Evolutionary conservation across 2,113 vertebrate species (phyloP), one percentile per base, ranked within the genome.

Genomic region (Paradoxurus hermaphroditus): DNA sequence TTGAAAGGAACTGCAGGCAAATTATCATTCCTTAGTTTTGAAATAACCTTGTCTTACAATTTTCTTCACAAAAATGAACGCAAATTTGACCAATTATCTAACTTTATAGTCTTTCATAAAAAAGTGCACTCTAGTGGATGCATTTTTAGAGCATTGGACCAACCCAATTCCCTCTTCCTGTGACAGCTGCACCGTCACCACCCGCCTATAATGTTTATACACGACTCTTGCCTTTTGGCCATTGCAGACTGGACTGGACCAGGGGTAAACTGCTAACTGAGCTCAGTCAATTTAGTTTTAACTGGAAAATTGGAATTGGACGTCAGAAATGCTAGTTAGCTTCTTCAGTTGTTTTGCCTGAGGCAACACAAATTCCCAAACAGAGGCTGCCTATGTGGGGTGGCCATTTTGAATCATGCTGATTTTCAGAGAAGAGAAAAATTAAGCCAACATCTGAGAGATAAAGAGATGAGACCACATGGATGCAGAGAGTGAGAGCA

Each of bases 391-490:
- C 53, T 0, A 19, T 4, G 21, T 12, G 4, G 12, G 18, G 6
- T 62, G 34, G 16, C 4, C 62, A 34, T 93, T 88, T 67, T 81
- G 94, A 87, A 56, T 82, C 41, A 34, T 8, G 39, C 12, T 70
- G 34, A 27, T 87, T 93, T 94, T 95, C 8, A n/a, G 41, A 85
- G 70, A 62, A 96, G 73, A 92, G 68, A 65, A 93, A 88, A 83
- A 70, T 36, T 16, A 83, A 84, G 11, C 27, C 67, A 63, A 9
- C 21, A 19, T 49, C 19, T 23, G 29, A 86, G 65, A 82, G 16
- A 63, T 14, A 7, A 46, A 89, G 36, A 85, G 36, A 29, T 34
- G 41, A 81, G 59, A 82, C 8, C 3, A 25, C 23, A 10, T 5
- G 34, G 14, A 1, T n/a, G n/a, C 29, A 79, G 21, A 70, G 53